phyloP scores from a whole-genome alignment of 1,140 invertebrate genomes.

The Caenorhabditis tropicalis region DNA sequence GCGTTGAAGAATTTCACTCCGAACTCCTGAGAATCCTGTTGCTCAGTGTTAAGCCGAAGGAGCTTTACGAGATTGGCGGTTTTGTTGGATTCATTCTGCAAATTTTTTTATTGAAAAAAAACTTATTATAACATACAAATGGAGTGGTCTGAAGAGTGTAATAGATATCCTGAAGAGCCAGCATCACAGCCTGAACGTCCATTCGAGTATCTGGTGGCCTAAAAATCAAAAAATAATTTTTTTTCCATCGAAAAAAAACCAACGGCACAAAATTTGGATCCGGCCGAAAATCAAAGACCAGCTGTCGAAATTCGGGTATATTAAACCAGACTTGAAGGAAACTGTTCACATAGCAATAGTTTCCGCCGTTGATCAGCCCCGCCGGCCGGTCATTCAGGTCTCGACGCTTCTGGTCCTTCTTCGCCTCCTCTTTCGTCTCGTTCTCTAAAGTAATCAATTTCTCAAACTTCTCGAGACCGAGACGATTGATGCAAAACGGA shows the following conservation, averaged over 20 bases:
- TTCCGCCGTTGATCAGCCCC: constrained; percentile 64
- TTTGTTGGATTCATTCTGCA: background rate
- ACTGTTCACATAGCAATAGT: constrained; percentile 70
- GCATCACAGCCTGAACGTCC: constrained; percentile 67
- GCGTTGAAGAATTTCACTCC: constrained; percentile 65
- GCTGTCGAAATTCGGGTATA: constrained; percentile 67
- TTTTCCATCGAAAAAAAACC: background rate
- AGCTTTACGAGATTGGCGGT: constrained; percentile 54
- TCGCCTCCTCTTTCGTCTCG: constrained; percentile 24
- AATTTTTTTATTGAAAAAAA: background rate
- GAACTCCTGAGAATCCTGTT: constrained; percentile 71
- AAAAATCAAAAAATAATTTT: constrained; percentile 39
- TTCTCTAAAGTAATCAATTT: constrained; percentile 59
- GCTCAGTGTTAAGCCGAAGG: constrained; percentile 63
- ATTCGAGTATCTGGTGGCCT: constrained; percentile 60
- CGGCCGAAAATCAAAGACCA: constrained; percentile 65
- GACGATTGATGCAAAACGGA: constrained; percentile 64
- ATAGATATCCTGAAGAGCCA: constrained; percentile 64
- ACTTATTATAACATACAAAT: constrained; percentile 59
- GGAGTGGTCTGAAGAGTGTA: constrained; percentile 66
- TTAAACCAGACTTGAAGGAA: constrained; percentile 70
- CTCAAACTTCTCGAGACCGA: constrained; percentile 68
- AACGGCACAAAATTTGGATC: background rate
- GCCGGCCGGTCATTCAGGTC: constrained; percentile 64
- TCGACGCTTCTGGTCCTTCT: constrained; percentile 54